Conservation (phyloP, 2,797 vertebrate genomes). For the Dendrocincla fuliginosa region DNA sequence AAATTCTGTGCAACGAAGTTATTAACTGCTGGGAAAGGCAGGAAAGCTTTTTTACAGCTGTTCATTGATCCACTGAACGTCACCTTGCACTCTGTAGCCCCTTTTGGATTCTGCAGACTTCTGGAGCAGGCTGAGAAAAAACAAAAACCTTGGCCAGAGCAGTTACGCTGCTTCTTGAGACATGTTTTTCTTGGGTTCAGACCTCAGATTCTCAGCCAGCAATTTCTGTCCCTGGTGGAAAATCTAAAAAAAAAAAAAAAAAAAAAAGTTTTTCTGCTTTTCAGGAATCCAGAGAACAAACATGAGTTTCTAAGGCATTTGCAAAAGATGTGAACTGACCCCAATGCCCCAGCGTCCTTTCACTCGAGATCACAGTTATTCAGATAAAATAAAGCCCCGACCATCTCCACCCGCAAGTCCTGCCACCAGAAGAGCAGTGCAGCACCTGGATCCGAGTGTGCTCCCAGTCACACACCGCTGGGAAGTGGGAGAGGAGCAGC, state of each 20-base stretch:
- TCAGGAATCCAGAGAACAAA: slow-evolving; percentile 22
- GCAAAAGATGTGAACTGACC: not conserved
- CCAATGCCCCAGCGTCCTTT: not conserved
- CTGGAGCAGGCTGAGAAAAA: slow-evolving; percentile 15
- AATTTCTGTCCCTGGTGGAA: not conserved
- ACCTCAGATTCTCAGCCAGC: slow-evolving; percentile 27
- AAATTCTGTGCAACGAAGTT: not conserved
- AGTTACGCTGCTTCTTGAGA: not conserved
- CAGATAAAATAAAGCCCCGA: not conserved
- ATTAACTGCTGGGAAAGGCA: slow-evolving; percentile 48
- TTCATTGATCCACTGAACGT: not conserved
- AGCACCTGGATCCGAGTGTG: fast-evolving
- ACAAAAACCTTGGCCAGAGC: not conserved
- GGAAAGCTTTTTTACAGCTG: slow-evolving; percentile 45
- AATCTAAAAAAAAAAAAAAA: not conserved
- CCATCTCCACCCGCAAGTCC: fast-evolving
- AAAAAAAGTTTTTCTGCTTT: slow-evolving; percentile 17
- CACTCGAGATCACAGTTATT: not conserved
- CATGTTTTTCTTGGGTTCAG: slow-evolving; percentile 45
- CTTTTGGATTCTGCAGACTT: not conserved
- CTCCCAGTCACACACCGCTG: not conserved
- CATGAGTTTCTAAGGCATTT: not conserved
- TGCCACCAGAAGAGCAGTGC: not conserved
- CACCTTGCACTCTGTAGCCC: slow-evolving; percentile 1
- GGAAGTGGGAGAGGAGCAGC: not conserved